Evolutionary conservation across 2,113 vertebrate genomes (phyloP), one percentile per base, ranked within the genome.

Genomic region (Ciconia maguari): DNA sequence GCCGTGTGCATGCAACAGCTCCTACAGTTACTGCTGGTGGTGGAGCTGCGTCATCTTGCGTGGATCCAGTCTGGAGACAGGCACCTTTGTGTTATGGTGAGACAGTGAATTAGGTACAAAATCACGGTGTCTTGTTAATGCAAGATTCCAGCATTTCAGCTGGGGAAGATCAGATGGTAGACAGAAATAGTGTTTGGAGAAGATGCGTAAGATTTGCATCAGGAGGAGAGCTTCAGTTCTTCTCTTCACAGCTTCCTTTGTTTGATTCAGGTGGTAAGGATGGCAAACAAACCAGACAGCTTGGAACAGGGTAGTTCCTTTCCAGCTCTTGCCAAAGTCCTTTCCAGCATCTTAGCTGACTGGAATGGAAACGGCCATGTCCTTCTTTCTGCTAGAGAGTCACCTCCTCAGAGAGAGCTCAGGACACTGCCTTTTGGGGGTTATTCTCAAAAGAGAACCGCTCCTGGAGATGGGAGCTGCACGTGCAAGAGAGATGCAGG

Each of bases 11-110:
- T 17, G 27, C 36, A 69, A 14, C 44, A 61, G 26, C 76, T 91
- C 78, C 80, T 80, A 7, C 65, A 52, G 46, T 32, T 92, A n/a
- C 48, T 77, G 71, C 57, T 88, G 58, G 20, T 32, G 6, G 1
- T 52, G 36, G 49, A 61, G 16, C 72, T 49, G 41, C 4, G 2
- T 81, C 71, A 64, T 38, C 54, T 55, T 3, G 1, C 0, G 0
- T 58, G 69, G 51, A 65, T 49, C 46, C 80, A 77, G 52, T 13
- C 41, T 89, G 58, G 38, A 68, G 65, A 38, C 42, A 68, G 86
- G 32, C n/a, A 34, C 29, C 44, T 93, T 70, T 41, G 21, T 71
- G 7, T 71, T 83, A 44, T 13, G 32, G 22, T 49, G 57, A 72
- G 32, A 60, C 48, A n/a, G 44, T 15, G 15, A 71, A 76, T 83